Conservation (phyloP, 2,888 invertebrate species). For the Luffia ferchaultella region DNA sequence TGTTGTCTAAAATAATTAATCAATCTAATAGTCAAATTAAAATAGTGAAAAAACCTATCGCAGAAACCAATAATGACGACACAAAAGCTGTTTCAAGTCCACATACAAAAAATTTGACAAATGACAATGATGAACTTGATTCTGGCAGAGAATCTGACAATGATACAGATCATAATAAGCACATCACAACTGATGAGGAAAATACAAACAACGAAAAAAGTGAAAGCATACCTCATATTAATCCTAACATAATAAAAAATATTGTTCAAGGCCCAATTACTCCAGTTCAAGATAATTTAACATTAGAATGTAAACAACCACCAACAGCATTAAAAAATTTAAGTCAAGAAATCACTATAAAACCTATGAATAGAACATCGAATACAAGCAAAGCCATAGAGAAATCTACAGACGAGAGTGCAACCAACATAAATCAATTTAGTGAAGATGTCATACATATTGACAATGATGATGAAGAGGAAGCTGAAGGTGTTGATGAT, state of each 20-base stretch:
- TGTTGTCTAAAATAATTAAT: conserved; percentile 43
- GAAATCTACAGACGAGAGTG: conserved; percentile 5
- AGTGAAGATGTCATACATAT: not conserved
- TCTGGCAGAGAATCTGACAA: not conserved
- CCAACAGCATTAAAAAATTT: not conserved
- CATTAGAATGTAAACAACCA: not conserved
- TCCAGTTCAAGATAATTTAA: not conserved
- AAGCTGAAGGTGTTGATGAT: conserved; percentile 1
- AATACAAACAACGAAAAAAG: not conserved
- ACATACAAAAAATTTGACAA: not conserved
- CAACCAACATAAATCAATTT: not conserved
- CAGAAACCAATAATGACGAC: not conserved
- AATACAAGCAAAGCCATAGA: not conserved
- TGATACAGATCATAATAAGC: not conserved
- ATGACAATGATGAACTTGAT: not conserved
- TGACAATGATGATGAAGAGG: not conserved
- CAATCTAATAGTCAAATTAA: conserved; percentile 50
- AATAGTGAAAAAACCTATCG: conserved; percentile 36
- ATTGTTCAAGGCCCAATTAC: not conserved
- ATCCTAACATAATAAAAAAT: not conserved
- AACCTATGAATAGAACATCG: not conserved
- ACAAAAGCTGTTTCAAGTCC: not conserved
- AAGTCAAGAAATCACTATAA: not conserved
- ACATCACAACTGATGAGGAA: not conserved
- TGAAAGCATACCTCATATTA: not conserved